These are phyloP conservation scores for Brachionus plicatilis DNA, from an alignment of 1,140 invertebrate species.

Conservation along the genomic window DNA sequence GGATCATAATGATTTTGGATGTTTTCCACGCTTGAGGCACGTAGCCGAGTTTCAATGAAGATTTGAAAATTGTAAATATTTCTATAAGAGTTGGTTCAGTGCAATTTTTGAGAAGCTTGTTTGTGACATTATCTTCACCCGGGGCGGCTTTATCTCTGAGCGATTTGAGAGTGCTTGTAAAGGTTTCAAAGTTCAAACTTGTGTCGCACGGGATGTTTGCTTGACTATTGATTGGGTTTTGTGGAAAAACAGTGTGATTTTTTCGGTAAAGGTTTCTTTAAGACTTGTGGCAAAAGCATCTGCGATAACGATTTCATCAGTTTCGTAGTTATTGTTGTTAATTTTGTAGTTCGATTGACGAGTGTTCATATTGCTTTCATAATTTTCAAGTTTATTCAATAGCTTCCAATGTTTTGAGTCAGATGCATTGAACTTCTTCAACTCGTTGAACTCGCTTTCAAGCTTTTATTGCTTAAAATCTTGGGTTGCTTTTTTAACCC, in stretches of 20 bases:
- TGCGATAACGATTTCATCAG: too few relatives aligned
- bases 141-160: neutral
- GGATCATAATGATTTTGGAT: slow-evolving; percentile 33
- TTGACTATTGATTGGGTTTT: too few relatives aligned
- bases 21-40: slow-evolving; percentile 40
- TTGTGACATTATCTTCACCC: neutral
- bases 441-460: neutral
- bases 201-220: neutral
- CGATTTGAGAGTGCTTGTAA: neutral
- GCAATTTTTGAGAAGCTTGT: neutral
- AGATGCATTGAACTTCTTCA: neutral
- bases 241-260: too few relatives aligned
- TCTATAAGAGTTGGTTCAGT: neutral
- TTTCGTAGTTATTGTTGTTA: neutral
- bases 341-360: neutral
- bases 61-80: neutral
- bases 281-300: too few relatives aligned
- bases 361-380: neutral
- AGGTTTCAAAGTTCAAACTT: neutral
- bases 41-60: neutral
- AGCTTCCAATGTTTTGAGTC: neutral
- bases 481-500: neutral
- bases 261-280: too few relatives aligned
- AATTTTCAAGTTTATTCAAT: neutral
- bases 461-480: neutral